A percentile compares a stretch with the other conserved stretches of the same genome.
Evolutionary conservation across 2,888 invertebrate species (phyloP).

Genomic region (Homarus gammarus): DNA sequence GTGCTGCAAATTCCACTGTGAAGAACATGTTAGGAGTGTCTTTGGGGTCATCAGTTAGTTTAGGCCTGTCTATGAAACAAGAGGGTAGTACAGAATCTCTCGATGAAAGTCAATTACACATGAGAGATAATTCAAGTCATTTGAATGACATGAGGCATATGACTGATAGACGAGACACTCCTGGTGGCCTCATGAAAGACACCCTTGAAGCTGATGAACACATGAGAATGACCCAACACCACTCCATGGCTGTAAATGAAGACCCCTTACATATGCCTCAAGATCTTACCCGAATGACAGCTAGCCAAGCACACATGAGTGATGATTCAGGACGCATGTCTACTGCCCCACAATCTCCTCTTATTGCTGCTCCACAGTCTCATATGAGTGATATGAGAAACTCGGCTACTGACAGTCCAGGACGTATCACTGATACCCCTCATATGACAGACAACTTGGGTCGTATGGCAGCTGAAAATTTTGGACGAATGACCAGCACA

Average conservation of each 20-base stretch:
- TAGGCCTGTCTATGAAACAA: conserved; percentile 70
- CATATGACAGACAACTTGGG: conserved; percentile 74
- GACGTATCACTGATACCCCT: conserved; percentile 72
- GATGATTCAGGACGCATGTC: conserved; percentile 71
- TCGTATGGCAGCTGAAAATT: conserved; percentile 75
- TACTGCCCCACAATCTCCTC: conserved; percentile 66
- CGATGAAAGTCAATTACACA: conserved; percentile 68
- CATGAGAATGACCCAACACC: conserved; percentile 57
- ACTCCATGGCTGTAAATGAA: conserved; percentile 66
- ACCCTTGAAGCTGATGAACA: conserved; percentile 63
- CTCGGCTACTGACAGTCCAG: conserved; percentile 73
- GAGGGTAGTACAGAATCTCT: conserved; percentile 66
- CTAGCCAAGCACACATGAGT: conserved; percentile 71
- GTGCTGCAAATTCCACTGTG: conserved; percentile 70
- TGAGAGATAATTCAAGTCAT: conserved; percentile 56
- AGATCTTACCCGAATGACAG: conserved; percentile 75
- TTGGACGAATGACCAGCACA: conserved; percentile 74
- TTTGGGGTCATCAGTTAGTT: conserved; percentile 65
- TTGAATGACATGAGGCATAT: conserved; percentile 75
- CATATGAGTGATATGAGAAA: conserved; percentile 67
- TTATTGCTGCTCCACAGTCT: conserved; percentile 39
- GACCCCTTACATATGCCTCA: conserved; percentile 74
- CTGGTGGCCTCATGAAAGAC: conserved; percentile 63
- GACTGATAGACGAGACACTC: conserved; percentile 71
- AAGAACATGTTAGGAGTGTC: conserved; percentile 74